Percentiles rank a stretch among this genome's conserved stretches.
phyloP scores from a whole-genome alignment of 2,888 invertebrate genomes.

The Nyleta sp. region DNA sequence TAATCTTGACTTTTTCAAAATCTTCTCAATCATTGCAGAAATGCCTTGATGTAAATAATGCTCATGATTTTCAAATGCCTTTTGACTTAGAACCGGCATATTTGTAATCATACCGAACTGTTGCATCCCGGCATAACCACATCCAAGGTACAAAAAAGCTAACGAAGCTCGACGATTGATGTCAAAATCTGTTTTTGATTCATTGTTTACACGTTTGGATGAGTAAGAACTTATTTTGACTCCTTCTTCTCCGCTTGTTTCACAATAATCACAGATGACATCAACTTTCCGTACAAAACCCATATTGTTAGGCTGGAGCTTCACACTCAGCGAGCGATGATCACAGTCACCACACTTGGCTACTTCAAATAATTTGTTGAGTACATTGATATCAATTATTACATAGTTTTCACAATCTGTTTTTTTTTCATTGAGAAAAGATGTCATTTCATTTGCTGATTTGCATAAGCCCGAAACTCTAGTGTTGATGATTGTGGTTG shows the following conservation, averaged over 20 bases:
- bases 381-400: neutral
- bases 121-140: conserved; percentile 36
- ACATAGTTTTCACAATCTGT: neutral
- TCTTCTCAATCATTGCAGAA: conserved; percentile 18
- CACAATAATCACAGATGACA: conserved; percentile 25
- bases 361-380: conserved; percentile 3
- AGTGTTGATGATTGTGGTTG: too few species aligned
- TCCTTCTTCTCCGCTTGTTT: conserved; percentile 16
- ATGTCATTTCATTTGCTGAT: neutral
- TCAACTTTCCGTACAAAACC: conserved; percentile 30
- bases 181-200: conserved; percentile 25
- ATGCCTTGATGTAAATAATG: conserved; percentile 6
- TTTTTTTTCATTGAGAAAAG: neutral
- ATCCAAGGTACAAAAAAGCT: conserved; percentile 34
- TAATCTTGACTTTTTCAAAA: neutral
- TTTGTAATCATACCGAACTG: conserved; percentile 39
- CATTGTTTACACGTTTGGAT: conserved; percentile 18
- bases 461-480: neutral
- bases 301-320: conserved; percentile 5
- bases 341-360: conserved; percentile 30
- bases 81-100: conserved; percentile 11
- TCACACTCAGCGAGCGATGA: conserved; percentile 20
- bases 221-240: conserved; percentile 22
- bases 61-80: conserved; percentile 5
- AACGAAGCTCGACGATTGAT: conserved; percentile 26